Evolutionary conservation across 2,113 vertebrate species (phyloP), one percentile per base, ranked within the genome.

Genomic region (Amphiprion percula): DNA sequence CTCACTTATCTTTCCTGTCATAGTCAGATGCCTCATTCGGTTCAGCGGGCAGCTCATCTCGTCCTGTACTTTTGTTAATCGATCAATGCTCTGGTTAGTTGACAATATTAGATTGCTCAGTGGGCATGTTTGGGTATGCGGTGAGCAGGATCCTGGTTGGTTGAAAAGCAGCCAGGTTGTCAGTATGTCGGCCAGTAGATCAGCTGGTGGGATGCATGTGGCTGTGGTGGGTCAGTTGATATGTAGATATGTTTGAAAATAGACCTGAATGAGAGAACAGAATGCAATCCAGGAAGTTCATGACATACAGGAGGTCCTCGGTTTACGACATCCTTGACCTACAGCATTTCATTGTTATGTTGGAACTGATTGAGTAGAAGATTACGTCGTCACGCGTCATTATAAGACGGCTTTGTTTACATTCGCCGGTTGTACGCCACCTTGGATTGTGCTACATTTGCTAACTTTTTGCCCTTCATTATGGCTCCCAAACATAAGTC

Each of bases 1-100:
- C 41, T 73, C 37, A 39, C 59, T 84, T 69, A 44, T 61, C 70
- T 68, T 39, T 56, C 55, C 82, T 84, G 70, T 92, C 80, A 75
- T 10, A 16, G 54, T 87, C 87, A 87, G 79, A 87, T 80, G 83
- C 61, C 47, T 37, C 2, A 33, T 71, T 68, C 56, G 54, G 70
- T 60, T 61, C 50, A 50, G 55, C 46, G 12, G 71, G 67, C 68
- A 62, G 54, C 70, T 63, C 37, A 56, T 49, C 65, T 74, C 68
- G 41, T 23, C 12, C 23, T 19, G n/a, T 67, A 19, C 59, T 64
- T 64, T 69, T 50, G 58, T 59, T 58, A 73, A 44, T 12, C 0
- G 0, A 44, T 55, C 0, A 26, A 14, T 15, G 5, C 21, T 4
- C 50, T 1, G 4, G 53, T 69, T 16, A 15, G 52, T 12, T 12